These are phyloP conservation scores for Malurus melanocephalus DNA, from an alignment of 2,113 vertebrate genomes.

Conservation along the genomic window DNA sequence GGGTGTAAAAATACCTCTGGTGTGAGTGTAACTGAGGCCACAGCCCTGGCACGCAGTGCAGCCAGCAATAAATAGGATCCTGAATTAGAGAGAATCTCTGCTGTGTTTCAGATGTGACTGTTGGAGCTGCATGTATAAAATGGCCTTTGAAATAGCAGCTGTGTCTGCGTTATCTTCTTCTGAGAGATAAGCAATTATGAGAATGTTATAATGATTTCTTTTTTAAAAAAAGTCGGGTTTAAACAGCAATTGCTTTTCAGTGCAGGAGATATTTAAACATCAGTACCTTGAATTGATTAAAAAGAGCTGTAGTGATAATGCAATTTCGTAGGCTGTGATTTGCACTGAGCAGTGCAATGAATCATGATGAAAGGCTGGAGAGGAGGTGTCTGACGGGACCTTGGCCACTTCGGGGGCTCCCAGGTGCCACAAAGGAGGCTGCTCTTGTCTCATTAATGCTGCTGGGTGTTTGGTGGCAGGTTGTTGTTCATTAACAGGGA, in stretches of 20 bases:
- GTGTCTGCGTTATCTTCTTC: constrained; percentile 26
- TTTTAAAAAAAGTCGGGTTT: background rate
- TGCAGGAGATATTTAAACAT: constrained; percentile 43
- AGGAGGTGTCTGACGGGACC: background rate
- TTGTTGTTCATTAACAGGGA: background rate
- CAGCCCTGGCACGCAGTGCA: background rate
- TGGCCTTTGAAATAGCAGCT: constrained; percentile 55
- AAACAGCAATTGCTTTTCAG: constrained; percentile 34
- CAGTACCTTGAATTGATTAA: constrained; percentile 47
- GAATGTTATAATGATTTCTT: constrained; percentile 47
- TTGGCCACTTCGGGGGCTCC: background rate
- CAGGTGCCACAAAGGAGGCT: background rate
- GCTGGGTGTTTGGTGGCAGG: background rate
- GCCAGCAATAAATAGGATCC: constrained; percentile 13
- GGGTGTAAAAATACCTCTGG: constrained; percentile 7
- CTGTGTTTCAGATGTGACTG: constrained; percentile 31
- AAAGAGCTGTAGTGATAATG: constrained; percentile 22
- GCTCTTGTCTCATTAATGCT: background rate
- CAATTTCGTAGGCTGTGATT: constrained; percentile 23
- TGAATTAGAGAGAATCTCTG: constrained; percentile 30
- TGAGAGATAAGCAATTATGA: constrained; percentile 59
- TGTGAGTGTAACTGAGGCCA: background rate
- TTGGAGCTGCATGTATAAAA: constrained; percentile 2
- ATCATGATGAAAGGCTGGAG: constrained; percentile 19
- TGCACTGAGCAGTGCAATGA: constrained; percentile 7